Base-by-base conservation (phyloP, 2,797 vertebrate species). In the Parauchenoglanis ngamensis region DNA sequence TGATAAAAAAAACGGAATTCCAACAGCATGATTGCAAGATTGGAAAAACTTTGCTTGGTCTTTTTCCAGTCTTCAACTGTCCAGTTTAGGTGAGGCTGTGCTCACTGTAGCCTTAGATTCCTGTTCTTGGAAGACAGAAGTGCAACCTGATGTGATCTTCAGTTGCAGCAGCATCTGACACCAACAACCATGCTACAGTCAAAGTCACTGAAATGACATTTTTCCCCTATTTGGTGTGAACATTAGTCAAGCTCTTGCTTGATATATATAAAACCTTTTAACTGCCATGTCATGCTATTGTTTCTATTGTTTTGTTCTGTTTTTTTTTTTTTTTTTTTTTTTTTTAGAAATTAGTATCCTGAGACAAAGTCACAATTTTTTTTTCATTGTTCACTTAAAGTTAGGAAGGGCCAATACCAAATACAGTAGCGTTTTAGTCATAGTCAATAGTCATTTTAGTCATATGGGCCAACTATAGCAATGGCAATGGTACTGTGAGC, bases 131-230 rank as follows among this genome's bases (percentile, higher is more conserved):
- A 21, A 61, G 21, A 80, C 78, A 80, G 1, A 2, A 44, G 78
- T 61, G 78, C 31, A 80, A 40, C 31, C 56, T 80, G 77, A 59
- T 61, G 77, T 61, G 56, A 13, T 80, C 56, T 61, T 40, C 31
- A 44, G 21, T 17, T 23, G 28, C 31, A 56, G 52, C 31, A 79
- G 54, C 21, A 80, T 40, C 28, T 40, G 56, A 56, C 56, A 61
- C 56, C 35, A 61, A 44, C 21, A 44, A 25, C 35, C 56, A 61
- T 15, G 11, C 19, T 7, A 73, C 65, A 77, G 49, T 31, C 31
- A 31, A 31, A 31, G 31, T 31, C 49, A 56, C 49, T 77, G 52
- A 77, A 77, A 56, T 54, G 46, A 54, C 73, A 46, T 25, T 72
- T 72, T 70, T 28, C 8, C 70, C 73, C 21, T 77, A 7, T 35